These are phyloP conservation scores for Paramormyrops kingsleyae DNA, from an alignment of 2,113 vertebrate genomes.

Conservation along the genomic window DNA sequence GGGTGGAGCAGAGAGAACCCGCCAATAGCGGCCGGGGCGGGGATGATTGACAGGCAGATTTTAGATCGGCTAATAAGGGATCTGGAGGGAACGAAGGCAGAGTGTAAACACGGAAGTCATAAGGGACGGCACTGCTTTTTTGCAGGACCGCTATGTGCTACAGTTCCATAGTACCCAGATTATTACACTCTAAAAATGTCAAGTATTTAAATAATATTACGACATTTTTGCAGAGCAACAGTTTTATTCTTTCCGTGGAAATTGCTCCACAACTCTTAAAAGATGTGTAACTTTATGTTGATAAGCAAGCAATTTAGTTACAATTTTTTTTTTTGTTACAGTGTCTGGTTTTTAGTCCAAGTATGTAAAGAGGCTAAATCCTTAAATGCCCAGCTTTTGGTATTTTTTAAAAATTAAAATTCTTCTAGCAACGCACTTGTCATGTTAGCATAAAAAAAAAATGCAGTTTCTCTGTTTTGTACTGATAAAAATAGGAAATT, in stretches of 20 bases:
- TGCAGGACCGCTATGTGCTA: constrained; percentile 37
- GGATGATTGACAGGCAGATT: constrained; percentile 50
- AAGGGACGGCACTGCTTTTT: constrained; percentile 57
- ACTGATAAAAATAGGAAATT: not conserved
- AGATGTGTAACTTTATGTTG: not conserved
- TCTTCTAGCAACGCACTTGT: not conserved
- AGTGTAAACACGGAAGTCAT: constrained; percentile 72
- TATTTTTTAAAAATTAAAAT: not conserved
- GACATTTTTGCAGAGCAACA: not conserved
- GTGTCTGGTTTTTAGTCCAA: not conserved
- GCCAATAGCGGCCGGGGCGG: constrained; percentile 48
- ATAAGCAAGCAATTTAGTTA: not conserved
- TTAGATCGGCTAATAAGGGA: constrained; percentile 55
- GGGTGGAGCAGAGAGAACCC: not conserved
- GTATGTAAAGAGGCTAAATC: not conserved
- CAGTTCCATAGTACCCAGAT: constrained; percentile 22
- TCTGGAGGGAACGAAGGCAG: constrained; percentile 67
- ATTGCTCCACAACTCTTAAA: not conserved
- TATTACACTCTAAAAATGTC: not conserved
- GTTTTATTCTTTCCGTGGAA: not conserved
- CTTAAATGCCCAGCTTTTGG: not conserved
- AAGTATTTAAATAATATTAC: not conserved
- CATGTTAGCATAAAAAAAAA: not conserved
- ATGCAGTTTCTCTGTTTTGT: not conserved
- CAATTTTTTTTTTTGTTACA: not conserved